phyloP scores from a whole-genome alignment of 2,113 vertebrate genomes.

The Candoia aspera region DNA sequence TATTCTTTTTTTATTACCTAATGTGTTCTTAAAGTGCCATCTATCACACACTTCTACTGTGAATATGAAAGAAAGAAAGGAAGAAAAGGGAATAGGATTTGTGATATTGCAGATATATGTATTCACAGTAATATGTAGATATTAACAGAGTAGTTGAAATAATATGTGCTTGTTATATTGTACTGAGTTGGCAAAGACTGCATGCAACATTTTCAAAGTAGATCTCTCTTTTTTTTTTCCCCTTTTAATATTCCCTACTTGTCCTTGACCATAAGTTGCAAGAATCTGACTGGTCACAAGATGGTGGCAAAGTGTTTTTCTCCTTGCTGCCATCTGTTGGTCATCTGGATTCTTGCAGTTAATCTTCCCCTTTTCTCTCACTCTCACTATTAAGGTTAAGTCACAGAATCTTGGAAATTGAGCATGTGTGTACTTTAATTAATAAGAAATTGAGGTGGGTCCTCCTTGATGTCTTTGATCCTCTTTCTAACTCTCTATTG shows the following conservation, averaged over 20 bases:
- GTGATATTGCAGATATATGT: background rate
- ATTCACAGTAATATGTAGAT: background rate
- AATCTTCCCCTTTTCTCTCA: background rate
- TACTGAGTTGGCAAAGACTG: background rate
- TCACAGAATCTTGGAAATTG: background rate
- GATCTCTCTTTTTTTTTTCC: background rate
- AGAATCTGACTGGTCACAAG: background rate
- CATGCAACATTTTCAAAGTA: background rate
- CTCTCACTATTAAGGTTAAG: background rate
- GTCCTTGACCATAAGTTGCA: background rate
- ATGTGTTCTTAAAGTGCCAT: slow-evolving; percentile 27
- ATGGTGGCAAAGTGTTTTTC: background rate
- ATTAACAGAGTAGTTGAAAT: background rate
- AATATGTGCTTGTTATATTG: background rate
- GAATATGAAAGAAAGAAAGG: background rate
- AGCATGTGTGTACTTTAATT: background rate
- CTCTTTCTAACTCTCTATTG: background rate
- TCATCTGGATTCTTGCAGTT: background rate
- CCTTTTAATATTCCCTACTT: background rate
- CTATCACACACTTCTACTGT: background rate
- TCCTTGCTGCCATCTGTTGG: background rate
- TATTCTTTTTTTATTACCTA: slow-evolving; percentile 28
- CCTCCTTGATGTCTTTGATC: background rate
- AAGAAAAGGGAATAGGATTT: background rate
- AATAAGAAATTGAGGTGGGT: background rate